Evolutionary conservation across 2,888 invertebrate species (phyloP).

Genomic region (Heliconius ismenius): DNA sequence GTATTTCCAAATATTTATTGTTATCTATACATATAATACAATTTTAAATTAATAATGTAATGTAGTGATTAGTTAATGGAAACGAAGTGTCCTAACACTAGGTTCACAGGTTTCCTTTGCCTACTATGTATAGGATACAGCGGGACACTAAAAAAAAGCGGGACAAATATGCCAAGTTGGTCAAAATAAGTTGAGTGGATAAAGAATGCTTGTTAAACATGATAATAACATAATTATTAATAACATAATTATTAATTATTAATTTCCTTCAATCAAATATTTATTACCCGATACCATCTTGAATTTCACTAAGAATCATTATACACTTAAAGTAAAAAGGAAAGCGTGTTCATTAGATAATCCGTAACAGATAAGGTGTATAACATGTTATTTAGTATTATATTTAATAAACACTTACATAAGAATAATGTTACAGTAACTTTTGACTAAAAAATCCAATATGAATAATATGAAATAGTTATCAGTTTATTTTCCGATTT

Average conservation of each 20-base stretch:
- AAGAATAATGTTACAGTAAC: neutral
- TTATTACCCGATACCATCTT: neutral
- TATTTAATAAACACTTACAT: slow-evolving; percentile 6
- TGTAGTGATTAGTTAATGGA: no score
- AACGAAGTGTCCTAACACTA: no score
- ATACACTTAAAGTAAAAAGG: neutral
- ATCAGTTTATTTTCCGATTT: neutral
- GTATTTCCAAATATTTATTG: no score
- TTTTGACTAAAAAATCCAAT: neutral
- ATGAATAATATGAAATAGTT: neutral
- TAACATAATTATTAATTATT: neutral
- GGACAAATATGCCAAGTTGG: no score
- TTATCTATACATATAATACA: no score
- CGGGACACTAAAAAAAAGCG: no score
- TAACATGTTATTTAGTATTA: neutral
- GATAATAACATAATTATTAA: neutral
- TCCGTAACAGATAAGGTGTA: neutral
- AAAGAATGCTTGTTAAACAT: no score
- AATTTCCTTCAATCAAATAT: neutral
- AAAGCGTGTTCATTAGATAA: neutral
- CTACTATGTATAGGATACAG: no score
- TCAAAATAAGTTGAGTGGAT: no score
- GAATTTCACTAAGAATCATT: neutral
- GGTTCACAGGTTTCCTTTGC: no score
- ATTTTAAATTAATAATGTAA: no score